phyloP scores from a whole-genome alignment of 2,797 vertebrate genomes.

The Notoglanidium macrostoma region DNA sequence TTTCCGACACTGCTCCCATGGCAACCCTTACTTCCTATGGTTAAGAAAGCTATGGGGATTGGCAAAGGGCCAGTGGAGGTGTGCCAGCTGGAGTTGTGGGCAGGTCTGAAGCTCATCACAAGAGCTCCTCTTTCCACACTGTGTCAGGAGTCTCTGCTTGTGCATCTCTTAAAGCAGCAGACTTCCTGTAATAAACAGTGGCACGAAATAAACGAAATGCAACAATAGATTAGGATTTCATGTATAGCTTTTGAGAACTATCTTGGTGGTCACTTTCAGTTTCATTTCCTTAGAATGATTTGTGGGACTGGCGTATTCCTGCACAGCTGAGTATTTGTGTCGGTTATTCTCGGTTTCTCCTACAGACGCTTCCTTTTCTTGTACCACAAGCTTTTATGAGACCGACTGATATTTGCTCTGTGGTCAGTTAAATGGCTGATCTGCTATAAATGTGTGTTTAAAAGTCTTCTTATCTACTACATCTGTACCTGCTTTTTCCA shows the following conservation, averaged over 20 bases:
- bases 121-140: conserved; percentile 34
- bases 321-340: not conserved
- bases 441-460: not conserved
- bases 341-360: not conserved
- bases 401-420: not conserved
- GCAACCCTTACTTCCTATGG: conserved; percentile 75
- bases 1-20: conserved; percentile 78
- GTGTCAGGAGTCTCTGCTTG: conserved; percentile 64
- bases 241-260: not conserved
- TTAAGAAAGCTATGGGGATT: conserved; percentile 76
- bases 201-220: not conserved
- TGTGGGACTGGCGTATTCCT: not conserved
- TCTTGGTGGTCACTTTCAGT: conserved; percentile 13
- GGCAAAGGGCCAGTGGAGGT: conserved; percentile 79
- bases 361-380: not conserved
- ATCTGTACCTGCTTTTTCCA: not conserved
- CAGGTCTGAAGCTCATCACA: conserved; percentile 46
- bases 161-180: conserved; percentile 56
- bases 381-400: not conserved
- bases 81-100: conserved; percentile 59
- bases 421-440: not conserved
- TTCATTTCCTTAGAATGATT: conserved; percentile 2
- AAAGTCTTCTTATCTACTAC: not conserved
- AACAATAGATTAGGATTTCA: not conserved
- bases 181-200: not conserved